Evolutionary conservation across 2,888 invertebrate species (phyloP).

Genomic region (Caenorhabditis imperialis): DNA sequence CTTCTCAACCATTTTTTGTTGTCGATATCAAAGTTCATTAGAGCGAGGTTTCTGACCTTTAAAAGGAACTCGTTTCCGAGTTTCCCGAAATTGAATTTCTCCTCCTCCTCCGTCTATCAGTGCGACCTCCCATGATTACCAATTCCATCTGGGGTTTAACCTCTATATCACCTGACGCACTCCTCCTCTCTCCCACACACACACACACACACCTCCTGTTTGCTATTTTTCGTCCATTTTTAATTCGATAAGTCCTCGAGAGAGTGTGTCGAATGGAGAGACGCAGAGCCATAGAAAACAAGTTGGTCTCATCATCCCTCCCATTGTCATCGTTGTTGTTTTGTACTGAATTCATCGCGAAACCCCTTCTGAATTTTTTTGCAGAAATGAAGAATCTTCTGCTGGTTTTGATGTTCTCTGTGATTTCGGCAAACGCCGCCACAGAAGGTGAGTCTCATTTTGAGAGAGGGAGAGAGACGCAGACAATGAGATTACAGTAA

Average conservation of each 20-base stretch:
- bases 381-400: too few species aligned
- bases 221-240: too few species aligned
- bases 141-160: too few species aligned
- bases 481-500: constrained; percentile 52
- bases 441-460: background rate
- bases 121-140: constrained; percentile 24
- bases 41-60: too few species aligned
- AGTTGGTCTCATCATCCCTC: constrained; percentile 17
- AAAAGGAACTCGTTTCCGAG: background rate
- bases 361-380: constrained; percentile 38
- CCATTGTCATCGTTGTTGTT: background rate
- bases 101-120: constrained; percentile 13
- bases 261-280: constrained; percentile 10
- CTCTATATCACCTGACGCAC: constrained; percentile 46
- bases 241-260: constrained; percentile 47
- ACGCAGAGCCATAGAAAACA: constrained; percentile 18
- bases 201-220: background rate
- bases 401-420: too few species aligned
- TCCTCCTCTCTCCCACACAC: background rate
- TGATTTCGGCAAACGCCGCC: background rate
- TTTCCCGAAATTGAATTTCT: background rate
- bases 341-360: too few species aligned
- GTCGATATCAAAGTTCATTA: too few species aligned
- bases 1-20: too few species aligned
- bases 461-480: too few species aligned